A percentile compares a stretch with the other conserved stretches of the same genome.
Conservation (phyloP, 2,797 vertebrate species). For the Aulostomus chinensis region DNA sequence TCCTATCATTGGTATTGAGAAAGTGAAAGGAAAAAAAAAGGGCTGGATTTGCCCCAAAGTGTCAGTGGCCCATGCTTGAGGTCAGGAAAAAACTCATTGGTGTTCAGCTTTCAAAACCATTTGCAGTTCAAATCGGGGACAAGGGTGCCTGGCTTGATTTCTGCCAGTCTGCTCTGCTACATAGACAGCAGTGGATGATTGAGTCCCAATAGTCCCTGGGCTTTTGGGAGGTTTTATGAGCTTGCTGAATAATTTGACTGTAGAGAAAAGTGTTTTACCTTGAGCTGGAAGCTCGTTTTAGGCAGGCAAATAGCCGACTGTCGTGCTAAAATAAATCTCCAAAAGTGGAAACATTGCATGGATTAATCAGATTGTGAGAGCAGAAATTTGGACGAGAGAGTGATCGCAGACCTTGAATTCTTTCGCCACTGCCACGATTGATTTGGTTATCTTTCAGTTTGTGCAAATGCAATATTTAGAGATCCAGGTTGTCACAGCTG, state of each 20-base stretch:
- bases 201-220: conserved; percentile 19
- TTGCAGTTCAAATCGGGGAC: conserved; percentile 55
- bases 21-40: no score
- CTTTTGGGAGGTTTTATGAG: conserved; percentile 31
- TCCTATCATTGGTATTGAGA: no score
- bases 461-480: no score
- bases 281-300: conserved; percentile 9
- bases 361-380: no score
- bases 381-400: no score
- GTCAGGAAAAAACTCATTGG: conserved; percentile 29
- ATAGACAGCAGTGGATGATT: conserved; percentile 21
- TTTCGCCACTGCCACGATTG: conserved; percentile 23
- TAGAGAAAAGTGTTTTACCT: conserved; percentile 15
- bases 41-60: conserved; percentile 66
- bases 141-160: conserved; percentile 36
- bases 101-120: conserved; percentile 28
- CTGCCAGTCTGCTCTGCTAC: conserved; percentile 20
- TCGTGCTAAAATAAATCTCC: no score
- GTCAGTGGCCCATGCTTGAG: conserved; percentile 48
- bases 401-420: no score
- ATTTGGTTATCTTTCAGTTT: conserved; percentile 38
- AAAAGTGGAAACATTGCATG: no score
- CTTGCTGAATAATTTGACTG: conserved; percentile 32
- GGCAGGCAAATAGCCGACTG: no score
- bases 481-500: no score